Conservation (phyloP, 2,797 vertebrate genomes). For the Neosalanx taihuensis region DNA sequence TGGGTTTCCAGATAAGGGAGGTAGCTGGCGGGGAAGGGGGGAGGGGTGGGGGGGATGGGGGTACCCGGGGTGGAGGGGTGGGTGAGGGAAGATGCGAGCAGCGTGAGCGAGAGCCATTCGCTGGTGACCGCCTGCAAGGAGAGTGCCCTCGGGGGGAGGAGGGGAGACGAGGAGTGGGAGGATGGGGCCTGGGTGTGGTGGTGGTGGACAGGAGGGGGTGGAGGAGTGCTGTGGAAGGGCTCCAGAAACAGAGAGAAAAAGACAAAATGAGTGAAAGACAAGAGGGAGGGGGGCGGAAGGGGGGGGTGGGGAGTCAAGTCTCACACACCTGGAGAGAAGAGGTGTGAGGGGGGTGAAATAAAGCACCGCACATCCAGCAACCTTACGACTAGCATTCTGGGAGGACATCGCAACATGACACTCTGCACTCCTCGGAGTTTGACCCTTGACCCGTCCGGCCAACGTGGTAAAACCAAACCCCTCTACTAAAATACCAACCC, state of each 20-base stretch:
- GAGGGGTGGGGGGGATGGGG: conserved; percentile 61
- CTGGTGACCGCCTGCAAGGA: conserved; percentile 67
- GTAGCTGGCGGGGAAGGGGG: conserved; percentile 71
- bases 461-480: background rate
- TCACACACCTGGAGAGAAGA: conserved; percentile 1
- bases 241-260: conserved; percentile 59
- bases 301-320: conserved; percentile 38
- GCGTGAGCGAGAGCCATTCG: conserved; percentile 77
- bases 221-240: conserved; percentile 61
- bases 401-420: too few relatives aligned
- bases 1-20: conserved; percentile 66
- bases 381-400: background rate
- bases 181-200: conserved; percentile 43
- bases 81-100: conserved; percentile 54
- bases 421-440: too few relatives aligned
- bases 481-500: background rate
- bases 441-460: too few relatives aligned
- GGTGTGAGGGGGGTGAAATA: background rate
- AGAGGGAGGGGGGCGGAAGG: conserved; percentile 45
- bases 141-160: conserved; percentile 58
- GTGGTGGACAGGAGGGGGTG: conserved; percentile 65
- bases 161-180: conserved; percentile 56
- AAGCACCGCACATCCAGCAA: background rate
- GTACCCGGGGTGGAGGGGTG: conserved; percentile 42
- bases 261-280: conserved; percentile 39